phyloP scores from a whole-genome alignment of 1,140 invertebrate genomes.

The Zaprionus africanus region DNA sequence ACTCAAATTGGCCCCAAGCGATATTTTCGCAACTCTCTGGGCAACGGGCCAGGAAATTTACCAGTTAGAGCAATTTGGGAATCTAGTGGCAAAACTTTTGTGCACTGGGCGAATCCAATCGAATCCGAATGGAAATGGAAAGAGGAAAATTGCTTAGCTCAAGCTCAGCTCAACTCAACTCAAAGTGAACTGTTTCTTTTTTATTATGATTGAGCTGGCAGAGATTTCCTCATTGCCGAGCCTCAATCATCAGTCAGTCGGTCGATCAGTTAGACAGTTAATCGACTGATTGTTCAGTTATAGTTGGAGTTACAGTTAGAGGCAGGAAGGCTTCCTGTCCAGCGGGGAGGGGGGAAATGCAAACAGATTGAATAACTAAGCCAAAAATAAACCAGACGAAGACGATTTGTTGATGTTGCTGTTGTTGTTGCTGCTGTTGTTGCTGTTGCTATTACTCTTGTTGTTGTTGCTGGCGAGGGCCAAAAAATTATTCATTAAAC shows the following conservation, averaged over 20 bases:
- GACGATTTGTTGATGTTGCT: slow-evolving; percentile 35
- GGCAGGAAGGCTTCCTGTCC: slow-evolving; percentile 25
- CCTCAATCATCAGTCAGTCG: slow-evolving; percentile 40
- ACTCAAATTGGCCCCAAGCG: slow-evolving; percentile 46
- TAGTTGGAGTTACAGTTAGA: slow-evolving; percentile 11
- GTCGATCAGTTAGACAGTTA: slow-evolving; percentile 22
- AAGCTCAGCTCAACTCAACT: background rate
- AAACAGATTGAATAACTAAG: slow-evolving; percentile 54
- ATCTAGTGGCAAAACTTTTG: slow-evolving; percentile 36
- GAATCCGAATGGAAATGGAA: slow-evolving; percentile 24
- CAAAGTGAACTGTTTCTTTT: slow-evolving; percentile 10
- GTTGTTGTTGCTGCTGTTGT: background rate
- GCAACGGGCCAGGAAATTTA: slow-evolving; percentile 65
- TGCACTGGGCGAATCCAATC: slow-evolving; percentile 47
- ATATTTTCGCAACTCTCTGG: slow-evolving; percentile 46
- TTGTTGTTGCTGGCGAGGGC: slow-evolving; percentile 14
- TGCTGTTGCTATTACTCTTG: slow-evolving; percentile 18
- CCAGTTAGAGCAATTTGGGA: slow-evolving; percentile 11
- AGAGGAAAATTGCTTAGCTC: background rate
- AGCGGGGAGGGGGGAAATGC: slow-evolving; percentile 30
- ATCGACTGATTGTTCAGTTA: slow-evolving; percentile 9
- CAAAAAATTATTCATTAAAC: slow-evolving; percentile 44
- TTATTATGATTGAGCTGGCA: slow-evolving; percentile 41
- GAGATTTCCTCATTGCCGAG: slow-evolving; percentile 66
- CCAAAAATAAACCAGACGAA: slow-evolving; percentile 26